Evolutionary conservation across 2,797 vertebrate species (phyloP).

Genomic region (Betta splendens): DNA sequence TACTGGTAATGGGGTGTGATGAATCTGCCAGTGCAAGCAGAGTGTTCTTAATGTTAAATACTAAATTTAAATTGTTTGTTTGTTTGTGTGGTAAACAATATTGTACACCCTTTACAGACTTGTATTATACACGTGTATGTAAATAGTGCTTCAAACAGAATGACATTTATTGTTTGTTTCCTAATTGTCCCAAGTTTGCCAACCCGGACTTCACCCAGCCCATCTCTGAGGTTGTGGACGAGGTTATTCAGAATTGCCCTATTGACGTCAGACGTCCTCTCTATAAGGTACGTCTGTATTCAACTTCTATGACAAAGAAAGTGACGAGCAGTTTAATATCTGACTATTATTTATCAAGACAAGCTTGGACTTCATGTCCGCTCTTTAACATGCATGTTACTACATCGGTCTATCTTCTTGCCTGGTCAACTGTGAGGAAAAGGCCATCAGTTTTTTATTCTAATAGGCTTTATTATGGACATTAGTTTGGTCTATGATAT

Average conservation of each 20-base stretch:
- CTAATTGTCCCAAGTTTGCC: conserved; percentile 84
- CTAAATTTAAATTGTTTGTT: too few relatives aligned
- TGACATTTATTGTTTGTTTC: not conserved
- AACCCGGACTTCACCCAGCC: conserved; percentile 98
- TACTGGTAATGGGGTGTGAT: too few relatives aligned
- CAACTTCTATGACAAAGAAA: not conserved
- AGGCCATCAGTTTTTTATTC: not conserved
- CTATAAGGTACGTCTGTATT: conserved; percentile 86
- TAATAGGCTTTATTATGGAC: not conserved
- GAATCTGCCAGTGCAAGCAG: too few relatives aligned
- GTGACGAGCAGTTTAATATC: not conserved
- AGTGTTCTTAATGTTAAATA: too few relatives aligned
- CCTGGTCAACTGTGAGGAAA: not conserved
- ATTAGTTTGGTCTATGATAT: not conserved
- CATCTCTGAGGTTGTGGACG: conserved; percentile 97
- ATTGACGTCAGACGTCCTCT: conserved; percentile 96
- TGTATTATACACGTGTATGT: too few relatives aligned
- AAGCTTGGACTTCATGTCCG: too few relatives aligned
- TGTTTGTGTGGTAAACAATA: too few relatives aligned
- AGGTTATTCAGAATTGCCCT: conserved; percentile 98
- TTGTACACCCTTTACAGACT: too few relatives aligned
- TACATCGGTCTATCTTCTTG: not conserved
- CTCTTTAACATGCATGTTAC: too few relatives aligned
- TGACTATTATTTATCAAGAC: too few relatives aligned
- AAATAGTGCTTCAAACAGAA: too few relatives aligned